phyloP scores from a whole-genome alignment of 35 echinoderm and acorn worm species.

The Apostichopus californicus region DNA sequence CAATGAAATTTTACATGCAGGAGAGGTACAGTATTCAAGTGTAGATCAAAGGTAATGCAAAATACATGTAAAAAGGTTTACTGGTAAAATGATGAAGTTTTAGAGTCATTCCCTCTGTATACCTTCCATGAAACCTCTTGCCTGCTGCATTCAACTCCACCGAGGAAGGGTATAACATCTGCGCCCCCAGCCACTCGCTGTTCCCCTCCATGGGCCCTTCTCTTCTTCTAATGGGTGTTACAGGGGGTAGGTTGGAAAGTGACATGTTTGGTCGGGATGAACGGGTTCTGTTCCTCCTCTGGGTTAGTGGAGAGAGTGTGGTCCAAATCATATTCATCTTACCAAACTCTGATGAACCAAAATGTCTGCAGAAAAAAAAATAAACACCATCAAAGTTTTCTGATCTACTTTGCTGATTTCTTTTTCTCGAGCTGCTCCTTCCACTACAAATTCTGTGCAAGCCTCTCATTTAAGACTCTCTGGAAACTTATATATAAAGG shows the following conservation, averaged over 20 bases:
- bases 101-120: background rate
- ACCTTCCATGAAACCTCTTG: conserved; percentile 30
- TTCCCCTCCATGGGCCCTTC: background rate
- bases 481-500: no score
- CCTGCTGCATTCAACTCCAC: conserved; percentile 42
- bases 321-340: conserved; percentile 67
- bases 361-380: background rate
- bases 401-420: no score
- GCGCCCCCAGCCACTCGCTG: conserved; percentile 57
- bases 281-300: background rate
- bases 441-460: no score
- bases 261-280: background rate
- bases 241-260: background rate
- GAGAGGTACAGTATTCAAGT: no score
- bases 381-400: no score
- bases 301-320: conserved; percentile 27
- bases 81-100: no score
- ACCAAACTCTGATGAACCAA: conserved; percentile 54
- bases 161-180: conserved; percentile 65
- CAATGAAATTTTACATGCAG: no score
- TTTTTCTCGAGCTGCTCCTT: no score
- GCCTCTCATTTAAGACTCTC: no score
- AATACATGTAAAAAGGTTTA: no score
- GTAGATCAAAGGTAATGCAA: no score
- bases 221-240: background rate